phyloP scores from a whole-genome alignment of 2,797 vertebrate genomes.

The Squalus acanthias region DNA sequence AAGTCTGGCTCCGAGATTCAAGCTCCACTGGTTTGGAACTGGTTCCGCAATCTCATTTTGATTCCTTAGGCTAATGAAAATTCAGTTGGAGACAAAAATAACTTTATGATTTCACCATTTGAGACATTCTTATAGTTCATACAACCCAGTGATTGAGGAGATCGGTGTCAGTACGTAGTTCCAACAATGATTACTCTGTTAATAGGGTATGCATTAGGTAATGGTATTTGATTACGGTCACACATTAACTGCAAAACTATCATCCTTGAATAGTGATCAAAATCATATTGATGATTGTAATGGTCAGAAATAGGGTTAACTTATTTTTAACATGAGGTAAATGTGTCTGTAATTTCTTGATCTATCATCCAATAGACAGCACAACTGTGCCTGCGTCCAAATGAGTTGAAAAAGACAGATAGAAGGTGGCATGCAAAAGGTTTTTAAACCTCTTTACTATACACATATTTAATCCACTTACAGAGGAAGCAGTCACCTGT shows the following conservation, averaged over 20 bases:
- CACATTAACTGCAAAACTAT: background rate
- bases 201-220: background rate
- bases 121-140: background rate
- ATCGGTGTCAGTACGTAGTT: background rate
- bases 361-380: background rate
- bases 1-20: background rate
- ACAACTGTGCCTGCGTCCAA: background rate
- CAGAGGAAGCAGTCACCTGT: conserved; percentile 3
- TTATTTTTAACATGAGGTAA: background rate
- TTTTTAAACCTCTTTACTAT: background rate
- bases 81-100: background rate
- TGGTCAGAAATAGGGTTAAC: background rate
- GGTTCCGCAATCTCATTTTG: background rate
- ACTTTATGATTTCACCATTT: background rate
- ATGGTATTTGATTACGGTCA: background rate
- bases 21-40: background rate
- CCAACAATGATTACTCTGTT: background rate
- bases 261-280: background rate
- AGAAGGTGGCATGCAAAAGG: background rate
- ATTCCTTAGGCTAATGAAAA: background rate
- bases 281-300: background rate
- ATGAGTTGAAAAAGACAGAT: background rate
- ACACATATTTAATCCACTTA: conserved; percentile 23
- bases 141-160: background rate
- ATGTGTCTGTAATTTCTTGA: background rate